phyloP scores from a whole-genome alignment of 2,797 vertebrate species.

The Selene dorsalis region DNA sequence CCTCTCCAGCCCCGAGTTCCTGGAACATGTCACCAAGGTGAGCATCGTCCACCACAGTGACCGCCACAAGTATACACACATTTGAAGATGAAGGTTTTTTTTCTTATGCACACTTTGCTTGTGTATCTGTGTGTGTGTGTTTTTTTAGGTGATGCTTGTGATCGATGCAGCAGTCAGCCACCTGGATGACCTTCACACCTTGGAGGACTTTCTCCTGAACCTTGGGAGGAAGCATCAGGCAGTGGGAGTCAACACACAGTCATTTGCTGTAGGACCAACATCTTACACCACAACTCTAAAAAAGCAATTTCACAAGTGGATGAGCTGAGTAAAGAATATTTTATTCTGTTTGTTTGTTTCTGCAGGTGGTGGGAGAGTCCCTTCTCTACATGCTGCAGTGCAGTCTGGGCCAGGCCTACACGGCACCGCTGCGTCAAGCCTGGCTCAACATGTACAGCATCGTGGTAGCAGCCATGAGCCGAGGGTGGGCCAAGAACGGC shows the following conservation, averaged over 20 bases:
- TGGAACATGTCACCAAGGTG: slow-evolving; percentile 96
- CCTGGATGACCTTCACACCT: slow-evolving; percentile 90
- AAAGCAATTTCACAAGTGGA: slow-evolving; percentile 29
- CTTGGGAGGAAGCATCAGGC: slow-evolving; percentile 93
- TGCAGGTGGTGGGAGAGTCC: slow-evolving; percentile 91
- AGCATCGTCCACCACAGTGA: slow-evolving; percentile 62
- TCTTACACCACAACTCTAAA: slow-evolving; percentile 20
- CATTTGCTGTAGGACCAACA: slow-evolving; percentile 88
- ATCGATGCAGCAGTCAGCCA: slow-evolving; percentile 94
- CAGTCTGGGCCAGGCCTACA: slow-evolving; percentile 91
- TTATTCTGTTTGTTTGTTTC: slow-evolving; percentile 19
- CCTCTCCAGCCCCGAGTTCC: slow-evolving; percentile 92
- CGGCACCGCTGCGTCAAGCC: slow-evolving; percentile 87
- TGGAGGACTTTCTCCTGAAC: slow-evolving; percentile 92
- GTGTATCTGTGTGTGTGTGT: not conserved
- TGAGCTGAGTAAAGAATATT: slow-evolving; percentile 19
- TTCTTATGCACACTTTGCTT: slow-evolving; percentile 5
- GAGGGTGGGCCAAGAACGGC: slow-evolving; percentile 87
- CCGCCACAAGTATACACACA: slow-evolving; percentile 11
- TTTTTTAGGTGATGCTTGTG: slow-evolving; percentile 93
- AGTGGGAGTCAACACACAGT: slow-evolving; percentile 91
- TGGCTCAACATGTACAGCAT: slow-evolving; percentile 92
- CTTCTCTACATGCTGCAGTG: slow-evolving; percentile 95
- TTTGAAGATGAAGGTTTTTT: not conserved
- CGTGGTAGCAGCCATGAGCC: slow-evolving; percentile 92